Evolutionary conservation across 1,140 invertebrate species (phyloP).

Genomic region (Catajapyx aquilonaris): DNA sequence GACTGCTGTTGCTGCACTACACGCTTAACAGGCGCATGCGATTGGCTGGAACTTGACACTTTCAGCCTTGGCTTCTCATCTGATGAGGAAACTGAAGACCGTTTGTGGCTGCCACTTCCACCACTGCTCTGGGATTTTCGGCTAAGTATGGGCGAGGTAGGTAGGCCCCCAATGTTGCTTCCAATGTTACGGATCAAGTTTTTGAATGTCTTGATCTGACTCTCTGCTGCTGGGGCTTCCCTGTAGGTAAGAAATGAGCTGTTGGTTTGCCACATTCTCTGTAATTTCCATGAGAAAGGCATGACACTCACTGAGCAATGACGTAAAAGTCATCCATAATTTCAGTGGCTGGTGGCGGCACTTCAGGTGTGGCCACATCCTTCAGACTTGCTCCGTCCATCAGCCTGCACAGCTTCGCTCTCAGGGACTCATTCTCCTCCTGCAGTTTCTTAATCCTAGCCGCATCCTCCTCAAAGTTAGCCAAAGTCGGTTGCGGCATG

Average conservation of each 20-base stretch:
- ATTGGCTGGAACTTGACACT: too few species aligned
- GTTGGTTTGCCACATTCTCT: not conserved
- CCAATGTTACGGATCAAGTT: constrained; percentile 42
- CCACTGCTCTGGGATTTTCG: constrained; percentile 33
- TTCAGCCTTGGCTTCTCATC: too few species aligned
- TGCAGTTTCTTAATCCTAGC: constrained; percentile 53
- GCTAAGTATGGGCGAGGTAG: constrained; percentile 50
- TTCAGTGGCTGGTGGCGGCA: constrained; percentile 39
- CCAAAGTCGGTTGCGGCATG: constrained; percentile 59
- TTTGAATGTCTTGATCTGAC: constrained; percentile 39
- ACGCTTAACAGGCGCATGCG: too few species aligned
- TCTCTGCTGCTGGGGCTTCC: constrained; percentile 23
- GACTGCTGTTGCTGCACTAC: too few species aligned
- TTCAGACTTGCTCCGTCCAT: constrained; percentile 2
- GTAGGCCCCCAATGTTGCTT: constrained; percentile 32
- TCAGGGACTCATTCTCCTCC: constrained; percentile 58
- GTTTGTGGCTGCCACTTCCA: too few species aligned
- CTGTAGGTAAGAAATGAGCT: constrained; percentile 13
- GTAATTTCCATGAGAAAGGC: constrained; percentile 5
- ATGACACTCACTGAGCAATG: constrained; percentile 50
- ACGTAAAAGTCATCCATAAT: constrained; percentile 83
- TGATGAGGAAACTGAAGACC: too few species aligned
- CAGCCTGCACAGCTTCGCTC: constrained; percentile 25
- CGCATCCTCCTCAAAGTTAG: constrained; percentile 67
- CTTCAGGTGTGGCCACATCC: constrained; percentile 32